Conservation (phyloP, 92 coral and sea anemone genomes). For the Galaxea fascicularis region DNA sequence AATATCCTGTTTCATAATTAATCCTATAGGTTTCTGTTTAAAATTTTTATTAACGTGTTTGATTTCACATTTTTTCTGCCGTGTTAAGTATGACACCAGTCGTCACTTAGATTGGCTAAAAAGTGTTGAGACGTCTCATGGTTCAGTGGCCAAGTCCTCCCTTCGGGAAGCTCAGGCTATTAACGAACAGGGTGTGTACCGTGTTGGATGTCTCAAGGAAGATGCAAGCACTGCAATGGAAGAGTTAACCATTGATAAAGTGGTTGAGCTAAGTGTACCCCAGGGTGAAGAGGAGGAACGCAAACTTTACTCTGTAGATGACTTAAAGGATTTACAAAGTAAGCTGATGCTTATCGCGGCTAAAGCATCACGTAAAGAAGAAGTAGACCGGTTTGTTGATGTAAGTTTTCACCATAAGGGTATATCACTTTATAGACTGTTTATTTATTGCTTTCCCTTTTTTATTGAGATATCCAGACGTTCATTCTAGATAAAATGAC, state of each 20-base stretch:
- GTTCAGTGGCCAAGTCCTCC: slow-evolving; percentile 85
- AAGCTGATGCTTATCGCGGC: slow-evolving; percentile 96
- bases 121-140: slow-evolving; percentile 76
- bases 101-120: slow-evolving; percentile 79
- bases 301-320: slow-evolving; percentile 71
- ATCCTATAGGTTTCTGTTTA: too few species aligned
- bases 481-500: too few species aligned
- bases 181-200: slow-evolving; percentile 67
- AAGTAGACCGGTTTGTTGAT: slow-evolving; percentile 82
- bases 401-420: slow-evolving; percentile 38
- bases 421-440: too few species aligned
- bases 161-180: slow-evolving; percentile 83
- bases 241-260: slow-evolving; percentile 34
- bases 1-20: too few species aligned
- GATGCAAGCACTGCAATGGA: slow-evolving; percentile 2
- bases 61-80: background rate
- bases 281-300: slow-evolving; percentile 36
- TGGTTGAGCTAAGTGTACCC: slow-evolving; percentile 61
- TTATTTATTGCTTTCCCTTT: too few species aligned
- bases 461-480: background rate
- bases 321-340: slow-evolving; percentile 89
- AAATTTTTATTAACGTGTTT: too few species aligned
- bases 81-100: slow-evolving; percentile 67
- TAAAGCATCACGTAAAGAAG: slow-evolving; percentile 83
- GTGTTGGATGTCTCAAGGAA: slow-evolving; percentile 60